Evolutionary conservation across 2,113 vertebrate species (phyloP), one percentile per base, ranked within the genome.

Genomic region (Campylorhamphus procurvoides): DNA sequence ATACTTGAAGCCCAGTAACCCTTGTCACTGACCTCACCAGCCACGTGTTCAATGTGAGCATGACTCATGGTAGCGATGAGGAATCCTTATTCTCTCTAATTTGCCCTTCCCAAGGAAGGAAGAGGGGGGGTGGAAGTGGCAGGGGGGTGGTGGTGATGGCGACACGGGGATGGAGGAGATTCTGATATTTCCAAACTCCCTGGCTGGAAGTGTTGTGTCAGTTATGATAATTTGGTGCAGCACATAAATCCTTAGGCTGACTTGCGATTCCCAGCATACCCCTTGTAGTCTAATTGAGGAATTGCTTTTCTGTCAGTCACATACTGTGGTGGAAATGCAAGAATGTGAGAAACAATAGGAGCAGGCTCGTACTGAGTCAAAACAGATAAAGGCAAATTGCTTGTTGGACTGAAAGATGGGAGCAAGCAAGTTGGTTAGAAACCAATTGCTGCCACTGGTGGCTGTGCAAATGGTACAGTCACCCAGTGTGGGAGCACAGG

Each of bases 201-300:
- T 97, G 96, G 83, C 96, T 97, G 97, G 93, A 96, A 97, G 55
- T 68, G 11, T 68, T 84, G 76, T 96, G 95, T 92, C 86, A 96
- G 84, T 92, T 96, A 85, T 18, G 4, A 81, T 94, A 93, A 96
- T 77, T 17, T 84, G 55, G 53, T 84, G 80, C 73, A 94, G 76
- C 81, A 75, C 92, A 88, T 71, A 83, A 95, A 96, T 90, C 67
- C 67, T 94, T 94, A 62, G 71, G 69, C 76, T 73, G 81, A 50
- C 37, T 84, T 74, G 62, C 0, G 31, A 91, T 97, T 97, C 91
- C 95, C 95, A 96, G 91, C 66, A 96, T 64, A 82, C 39, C 10
- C 75, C 72, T 94, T 90, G 86, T 74, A 93, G 84, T 84, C 83
- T 86, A 87, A 96, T 62, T 91, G 87, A 95, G 78, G 79, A 88